Evolutionary conservation across 2,113 vertebrate species (phyloP).

Genomic region (Tenrec ecaudatus): DNA sequence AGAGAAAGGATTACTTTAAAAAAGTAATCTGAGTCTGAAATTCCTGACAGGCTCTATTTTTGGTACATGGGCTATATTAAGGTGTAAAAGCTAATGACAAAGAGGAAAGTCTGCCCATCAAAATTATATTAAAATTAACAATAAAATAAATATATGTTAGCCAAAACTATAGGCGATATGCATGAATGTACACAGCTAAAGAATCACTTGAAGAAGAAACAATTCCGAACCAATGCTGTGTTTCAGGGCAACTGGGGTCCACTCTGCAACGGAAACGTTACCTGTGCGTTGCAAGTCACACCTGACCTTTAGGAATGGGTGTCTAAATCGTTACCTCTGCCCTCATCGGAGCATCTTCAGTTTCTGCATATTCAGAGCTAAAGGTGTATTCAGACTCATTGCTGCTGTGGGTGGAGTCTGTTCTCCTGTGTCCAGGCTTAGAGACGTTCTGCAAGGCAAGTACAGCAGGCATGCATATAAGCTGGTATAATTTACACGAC

Average conservation of each 20-base stretch:
- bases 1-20: neutral
- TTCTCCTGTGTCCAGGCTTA: slow-evolving; percentile 96
- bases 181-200: neutral
- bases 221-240: neutral
- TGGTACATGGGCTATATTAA: neutral
- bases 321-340: slow-evolving; percentile 89
- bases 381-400: slow-evolving; percentile 98
- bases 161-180: neutral
- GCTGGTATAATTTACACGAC: neutral
- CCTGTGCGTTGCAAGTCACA: neutral
- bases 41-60: neutral
- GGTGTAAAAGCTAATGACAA: slow-evolving; percentile 2
- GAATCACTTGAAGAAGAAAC: neutral
- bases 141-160: neutral
- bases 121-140: slow-evolving; percentile 34
- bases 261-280: neutral
- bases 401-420: slow-evolving; percentile 98
- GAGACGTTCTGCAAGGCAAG: slow-evolving; percentile 89
- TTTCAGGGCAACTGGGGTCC: neutral
- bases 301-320: neutral
- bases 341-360: slow-evolving; percentile 91
- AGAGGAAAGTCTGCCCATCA: slow-evolving; percentile 32
- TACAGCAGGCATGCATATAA: slow-evolving; percentile 43
- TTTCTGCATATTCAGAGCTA: slow-evolving; percentile 95
- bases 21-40: slow-evolving; percentile 25